Percentiles rank a stretch among this genome's conserved stretches.
Evolutionary conservation across 2,113 vertebrate genomes (phyloP).

Genomic region (Hemiprocne comata): DNA sequence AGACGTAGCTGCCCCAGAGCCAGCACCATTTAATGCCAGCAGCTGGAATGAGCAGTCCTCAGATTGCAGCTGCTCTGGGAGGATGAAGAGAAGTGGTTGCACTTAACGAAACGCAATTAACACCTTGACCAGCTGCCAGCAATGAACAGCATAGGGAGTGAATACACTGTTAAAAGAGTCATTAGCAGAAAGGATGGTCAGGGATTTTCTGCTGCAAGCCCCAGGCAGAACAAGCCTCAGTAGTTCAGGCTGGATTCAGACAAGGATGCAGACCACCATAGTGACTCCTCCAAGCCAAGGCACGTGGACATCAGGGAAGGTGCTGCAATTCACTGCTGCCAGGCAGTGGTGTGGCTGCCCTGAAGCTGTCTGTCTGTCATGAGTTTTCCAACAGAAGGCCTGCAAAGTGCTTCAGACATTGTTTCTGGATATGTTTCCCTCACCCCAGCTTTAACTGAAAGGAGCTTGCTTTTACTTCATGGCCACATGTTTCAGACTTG

Average conservation of each 20-base stretch:
- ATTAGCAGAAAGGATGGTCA: not conserved
- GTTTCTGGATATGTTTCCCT: not conserved
- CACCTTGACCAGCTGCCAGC: not conserved
- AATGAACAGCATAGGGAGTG: not conserved
- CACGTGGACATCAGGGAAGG: not conserved
- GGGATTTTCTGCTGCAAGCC: not conserved
- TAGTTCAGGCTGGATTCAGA: not conserved
- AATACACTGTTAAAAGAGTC: not conserved
- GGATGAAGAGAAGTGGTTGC: not conserved
- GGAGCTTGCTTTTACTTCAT: not conserved
- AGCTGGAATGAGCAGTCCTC: not conserved
- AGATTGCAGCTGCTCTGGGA: not conserved
- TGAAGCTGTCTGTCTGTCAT: fast-evolving
- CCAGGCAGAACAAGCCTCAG: not conserved
- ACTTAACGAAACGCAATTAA: not conserved
- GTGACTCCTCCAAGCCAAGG: not conserved
- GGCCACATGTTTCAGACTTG: not conserved
- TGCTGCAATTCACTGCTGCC: not conserved
- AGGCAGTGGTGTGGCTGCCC: not conserved
- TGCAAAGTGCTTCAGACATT: not conserved
- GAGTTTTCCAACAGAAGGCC: not conserved
- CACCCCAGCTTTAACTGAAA: not conserved
- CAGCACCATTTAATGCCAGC: not conserved
- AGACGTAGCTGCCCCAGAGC: not conserved
- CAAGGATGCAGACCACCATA: not conserved